Conservation (phyloP, 2,888 invertebrate species). For the Myathropa florea region DNA sequence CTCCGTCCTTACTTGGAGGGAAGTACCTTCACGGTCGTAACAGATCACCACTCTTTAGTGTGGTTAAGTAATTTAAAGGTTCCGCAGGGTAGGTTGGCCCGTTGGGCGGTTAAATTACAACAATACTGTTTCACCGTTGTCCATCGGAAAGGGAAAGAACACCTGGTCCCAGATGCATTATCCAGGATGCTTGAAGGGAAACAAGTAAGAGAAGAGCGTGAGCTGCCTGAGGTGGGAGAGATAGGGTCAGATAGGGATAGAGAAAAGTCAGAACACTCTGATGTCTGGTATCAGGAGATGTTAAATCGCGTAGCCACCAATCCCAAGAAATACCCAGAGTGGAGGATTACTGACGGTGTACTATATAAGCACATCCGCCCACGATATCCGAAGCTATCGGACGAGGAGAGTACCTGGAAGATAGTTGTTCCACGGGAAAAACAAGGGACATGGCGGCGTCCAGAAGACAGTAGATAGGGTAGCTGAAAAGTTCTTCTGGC, state of each 20-base stretch:
- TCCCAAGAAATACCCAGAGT: neutral
- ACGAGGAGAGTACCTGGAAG: neutral
- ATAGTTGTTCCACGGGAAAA: neutral
- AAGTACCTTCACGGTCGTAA: slow-evolving; percentile 40
- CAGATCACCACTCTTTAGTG: slow-evolving; percentile 34
- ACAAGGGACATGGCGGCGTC: neutral
- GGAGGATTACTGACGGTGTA: too few relatives aligned
- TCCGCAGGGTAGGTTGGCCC: slow-evolving; percentile 42
- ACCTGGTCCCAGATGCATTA: slow-evolving; percentile 18
- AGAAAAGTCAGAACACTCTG: too few relatives aligned
- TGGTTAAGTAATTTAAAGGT: slow-evolving; percentile 54
- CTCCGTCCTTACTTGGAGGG: slow-evolving; percentile 52
- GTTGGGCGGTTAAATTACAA: slow-evolving; percentile 43
- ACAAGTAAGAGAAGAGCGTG: too few relatives aligned
- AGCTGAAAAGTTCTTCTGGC: neutral
- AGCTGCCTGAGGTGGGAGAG: too few relatives aligned
- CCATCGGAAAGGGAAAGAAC: slow-evolving; percentile 41
- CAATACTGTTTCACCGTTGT: slow-evolving; percentile 24
- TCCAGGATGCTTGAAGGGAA: neutral
- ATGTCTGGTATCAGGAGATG: neutral
- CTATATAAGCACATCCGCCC: neutral
- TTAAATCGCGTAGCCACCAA: neutral
- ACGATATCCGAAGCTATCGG: neutral
- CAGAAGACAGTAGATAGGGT: slow-evolving; percentile 6
- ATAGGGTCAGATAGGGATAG: too few relatives aligned